Base-by-base conservation (phyloP, 2,888 invertebrate species). In the Brachypalpus laphriformis region DNA sequence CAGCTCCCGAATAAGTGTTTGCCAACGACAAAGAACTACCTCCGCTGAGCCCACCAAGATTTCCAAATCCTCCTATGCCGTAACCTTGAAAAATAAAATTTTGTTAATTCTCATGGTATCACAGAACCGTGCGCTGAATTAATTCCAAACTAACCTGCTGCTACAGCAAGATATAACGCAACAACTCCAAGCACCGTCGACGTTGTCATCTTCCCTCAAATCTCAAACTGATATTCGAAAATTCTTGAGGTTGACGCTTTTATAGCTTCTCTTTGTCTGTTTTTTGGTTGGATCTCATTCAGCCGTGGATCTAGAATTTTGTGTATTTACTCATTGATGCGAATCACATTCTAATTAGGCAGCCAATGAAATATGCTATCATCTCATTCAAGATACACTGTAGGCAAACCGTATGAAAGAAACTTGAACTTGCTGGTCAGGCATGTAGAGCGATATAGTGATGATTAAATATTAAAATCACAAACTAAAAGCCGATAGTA, bases 271-370 rank as follows among this genome's bases (percentile, higher is more conserved):
- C 42, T n/a, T 7, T 25, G 34, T 11, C 6, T 22, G 11, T 34
- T n/a, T n/a, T n/a, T 40, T 2, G 25, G 11, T 25, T 14, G 59
- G 11, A 49, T 59, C 59, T 28, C 37, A 42, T 28, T 37, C 51
- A 20, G 14, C n/a, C 14, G 14, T 51, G 49, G 28, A 37, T 72
- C 61, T 31, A 42, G 28, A 72, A 51, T 61, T 20, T 40, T 37
- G 18, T 49, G 14, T 51, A 14, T 68, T 68, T 59, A 59, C 57
- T 49, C 20, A 16, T 61, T 18, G 20, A 72, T 61, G 51, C 40
- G 72, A 51, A 61, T 7, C 61, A 72, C 72, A 72, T 72, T 72
- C 61, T 61, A 72, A 61, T 72, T 49, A 72, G 61, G 40, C 18
- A 31, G 9, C 4, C 18, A 40, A 7, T 20, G n/a, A 28, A 72